phyloP scores from a whole-genome alignment of 1,140 invertebrate species.

The Drosophila parabipectinata region DNA sequence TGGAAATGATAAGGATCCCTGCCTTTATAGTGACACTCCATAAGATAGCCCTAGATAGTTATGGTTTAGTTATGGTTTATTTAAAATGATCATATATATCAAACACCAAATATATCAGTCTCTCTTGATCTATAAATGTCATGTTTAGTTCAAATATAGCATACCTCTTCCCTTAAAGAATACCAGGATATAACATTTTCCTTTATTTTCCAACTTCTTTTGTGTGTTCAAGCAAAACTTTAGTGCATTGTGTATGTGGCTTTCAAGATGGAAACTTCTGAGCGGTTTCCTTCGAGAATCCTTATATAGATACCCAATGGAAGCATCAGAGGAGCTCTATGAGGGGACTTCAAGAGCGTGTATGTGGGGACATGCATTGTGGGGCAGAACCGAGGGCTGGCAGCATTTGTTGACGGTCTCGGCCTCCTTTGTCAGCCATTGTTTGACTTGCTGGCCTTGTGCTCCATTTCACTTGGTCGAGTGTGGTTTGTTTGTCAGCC shows the following conservation, averaged over 20 bases:
- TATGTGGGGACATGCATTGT: not conserved
- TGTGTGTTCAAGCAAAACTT: not conserved
- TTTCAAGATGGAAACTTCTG: not conserved
- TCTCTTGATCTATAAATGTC: not conserved
- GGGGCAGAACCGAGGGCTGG: not conserved
- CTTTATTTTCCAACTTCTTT: not conserved
- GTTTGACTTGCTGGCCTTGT: conserved; percentile 67
- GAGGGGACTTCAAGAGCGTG: not conserved
- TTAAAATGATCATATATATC: too few species aligned
- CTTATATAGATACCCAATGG: not conserved
- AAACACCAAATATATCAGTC: not conserved
- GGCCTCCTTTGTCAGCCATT: conserved; percentile 59
- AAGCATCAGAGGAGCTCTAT: too few species aligned
- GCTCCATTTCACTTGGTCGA: conserved; percentile 50
- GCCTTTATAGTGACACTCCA: too few species aligned
- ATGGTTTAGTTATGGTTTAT: too few species aligned
- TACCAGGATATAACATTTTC: not conserved
- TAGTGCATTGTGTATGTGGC: not conserved
- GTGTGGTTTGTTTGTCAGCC: conserved; percentile 13
- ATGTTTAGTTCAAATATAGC: not conserved
- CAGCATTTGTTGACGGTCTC: conserved; percentile 37
- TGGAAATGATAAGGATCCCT: too few species aligned
- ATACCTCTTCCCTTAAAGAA: not conserved
- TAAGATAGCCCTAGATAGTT: too few species aligned
- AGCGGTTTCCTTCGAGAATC: not conserved